Evolutionary conservation across 2,888 invertebrate species (phyloP).

Genomic region (Gibbula magus): DNA sequence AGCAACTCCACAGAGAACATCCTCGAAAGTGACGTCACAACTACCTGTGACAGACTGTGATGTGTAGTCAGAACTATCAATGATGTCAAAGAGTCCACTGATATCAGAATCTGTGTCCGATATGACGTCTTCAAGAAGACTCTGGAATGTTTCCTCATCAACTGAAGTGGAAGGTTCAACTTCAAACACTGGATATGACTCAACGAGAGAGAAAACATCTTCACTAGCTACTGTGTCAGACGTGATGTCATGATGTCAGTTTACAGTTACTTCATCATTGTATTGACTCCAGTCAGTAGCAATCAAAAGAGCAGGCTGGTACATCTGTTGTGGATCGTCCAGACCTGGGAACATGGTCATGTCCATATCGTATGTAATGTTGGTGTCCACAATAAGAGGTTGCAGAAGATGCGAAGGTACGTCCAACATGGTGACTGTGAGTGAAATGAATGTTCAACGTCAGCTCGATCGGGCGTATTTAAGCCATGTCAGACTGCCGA

Average conservation of each 20-base stretch:
- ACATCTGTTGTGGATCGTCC: slow-evolving; percentile 2
- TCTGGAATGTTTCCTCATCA: not conserved
- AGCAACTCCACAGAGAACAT: not conserved
- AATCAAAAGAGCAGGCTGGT: not conserved
- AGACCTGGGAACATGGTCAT: not conserved
- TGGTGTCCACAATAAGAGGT: not conserved
- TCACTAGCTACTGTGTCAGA: not conserved
- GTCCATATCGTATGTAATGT: not conserved
- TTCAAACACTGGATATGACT: not conserved
- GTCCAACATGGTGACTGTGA: not conserved
- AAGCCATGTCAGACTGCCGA: no score
- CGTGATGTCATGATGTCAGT: no score
- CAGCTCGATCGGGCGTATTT: no score
- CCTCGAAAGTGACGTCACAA: not conserved
- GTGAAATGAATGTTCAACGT: no score
- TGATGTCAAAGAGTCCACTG: no score
- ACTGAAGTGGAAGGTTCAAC: not conserved
- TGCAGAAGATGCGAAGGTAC: not conserved
- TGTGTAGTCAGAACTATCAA: no score
- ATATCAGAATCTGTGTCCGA: not conserved
- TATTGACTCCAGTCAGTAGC: slow-evolving; percentile 4
- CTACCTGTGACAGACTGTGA: no score
- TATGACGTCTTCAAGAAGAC: not conserved
- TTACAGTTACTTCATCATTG: not conserved
- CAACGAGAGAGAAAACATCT: not conserved